Base-by-base conservation (phyloP, 2,888 invertebrate genomes). In the Unio delphinus region DNA sequence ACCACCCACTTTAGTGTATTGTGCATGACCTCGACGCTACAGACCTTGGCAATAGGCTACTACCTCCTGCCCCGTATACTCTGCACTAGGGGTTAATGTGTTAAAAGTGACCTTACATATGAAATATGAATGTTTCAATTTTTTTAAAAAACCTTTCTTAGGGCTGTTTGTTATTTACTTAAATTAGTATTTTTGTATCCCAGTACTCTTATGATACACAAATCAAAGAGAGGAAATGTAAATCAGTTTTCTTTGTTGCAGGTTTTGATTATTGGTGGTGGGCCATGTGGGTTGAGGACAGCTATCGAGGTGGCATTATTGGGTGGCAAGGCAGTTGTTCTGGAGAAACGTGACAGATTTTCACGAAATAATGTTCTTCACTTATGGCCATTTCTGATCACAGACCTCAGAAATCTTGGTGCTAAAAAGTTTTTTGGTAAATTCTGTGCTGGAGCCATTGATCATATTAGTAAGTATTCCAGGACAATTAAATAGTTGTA, bases 391-490 rank as follows among this genome's bases (percentile, higher is more conserved):
- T 98, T 96, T 91, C 96, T 99, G 61, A 99, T 99, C 74, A 95
- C 97, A 82, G 99, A 99, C 91, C 92, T 99, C 80, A 93, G 95
- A 70, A 94, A 94, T 77, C 92, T 99, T 54, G 99, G 98, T 28
- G 98, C 98, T 26, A 99, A 99, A 90, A 97, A 98, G 89, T 99
- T 99, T 92, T 98, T 97, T 89, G 98, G 98, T 23, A 98, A 98
- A 91, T 99, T 99, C 91, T 99, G 99, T 91, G 98, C 98, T 1
- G 99, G 98, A 28, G 94, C 97, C 75, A 98, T 99, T 79, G 98
- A 99, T 90, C 99, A 99, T 90, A 98, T 99, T 85, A 97, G 98
- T 92, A 88, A 90, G 91, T 90, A 70, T 45, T 45, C 45, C 2
- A 45, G 45, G 11, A 45, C 45, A 45, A 45, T 45, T 45, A 11